Evolutionary conservation across 1,140 invertebrate species (phyloP).

Genomic region (Bombus sylvicola): DNA sequence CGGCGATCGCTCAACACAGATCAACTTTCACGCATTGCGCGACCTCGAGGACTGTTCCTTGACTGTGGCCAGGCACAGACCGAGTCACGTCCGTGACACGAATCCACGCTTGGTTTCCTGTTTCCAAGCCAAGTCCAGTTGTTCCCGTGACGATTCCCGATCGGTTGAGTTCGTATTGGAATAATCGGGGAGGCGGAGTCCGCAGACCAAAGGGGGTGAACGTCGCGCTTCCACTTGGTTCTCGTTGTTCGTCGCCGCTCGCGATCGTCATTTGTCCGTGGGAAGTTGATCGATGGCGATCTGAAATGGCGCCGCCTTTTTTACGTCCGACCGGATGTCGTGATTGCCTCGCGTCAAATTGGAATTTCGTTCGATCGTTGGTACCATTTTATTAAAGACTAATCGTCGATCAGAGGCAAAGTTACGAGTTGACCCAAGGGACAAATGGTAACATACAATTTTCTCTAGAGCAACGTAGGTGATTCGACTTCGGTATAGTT

Average conservation of each 20-base stretch:
- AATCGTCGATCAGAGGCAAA: neutral
- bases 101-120: constrained; percentile 53
- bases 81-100: constrained; percentile 47
- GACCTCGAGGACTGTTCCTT: constrained; percentile 38
- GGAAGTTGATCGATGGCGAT: constrained; percentile 34
- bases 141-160: constrained; percentile 29
- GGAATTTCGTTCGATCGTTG: neutral
- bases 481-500: neutral
- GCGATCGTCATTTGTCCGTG: constrained; percentile 31
- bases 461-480: neutral
- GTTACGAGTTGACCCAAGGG: neutral
- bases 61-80: constrained; percentile 4
- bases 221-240: constrained; percentile 1
- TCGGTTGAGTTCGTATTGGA: constrained; percentile 28
- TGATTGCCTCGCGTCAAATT: neutral
- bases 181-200: neutral
- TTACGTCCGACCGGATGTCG: neutral
- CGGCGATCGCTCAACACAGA: neutral
- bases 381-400: neutral
- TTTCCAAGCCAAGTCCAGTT: constrained; percentile 60
- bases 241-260: constrained; percentile 21
- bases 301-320: neutral
- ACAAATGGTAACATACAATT: neutral
- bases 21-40: constrained; percentile 46
- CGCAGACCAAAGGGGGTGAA: neutral